phyloP scores from a whole-genome alignment of 2,888 invertebrate genomes.

The Philopedon plagiatum region DNA sequence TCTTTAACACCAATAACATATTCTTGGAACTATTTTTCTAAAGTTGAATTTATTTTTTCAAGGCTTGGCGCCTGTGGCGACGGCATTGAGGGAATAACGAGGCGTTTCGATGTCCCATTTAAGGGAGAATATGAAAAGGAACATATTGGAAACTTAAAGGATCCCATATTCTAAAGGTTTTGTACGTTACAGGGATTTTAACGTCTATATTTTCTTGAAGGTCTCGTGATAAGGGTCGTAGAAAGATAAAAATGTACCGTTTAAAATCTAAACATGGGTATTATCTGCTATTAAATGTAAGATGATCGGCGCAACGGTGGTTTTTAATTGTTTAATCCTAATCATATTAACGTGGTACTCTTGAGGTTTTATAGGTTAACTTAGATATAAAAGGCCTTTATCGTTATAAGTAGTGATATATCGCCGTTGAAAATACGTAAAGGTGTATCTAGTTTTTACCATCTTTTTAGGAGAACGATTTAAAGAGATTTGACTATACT shows the following conservation, averaged over 20 bases:
- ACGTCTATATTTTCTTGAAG: not conserved
- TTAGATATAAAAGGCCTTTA: no score
- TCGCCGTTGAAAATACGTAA: no score
- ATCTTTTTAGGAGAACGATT: no score
- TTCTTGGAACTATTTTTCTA: not conserved
- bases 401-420: no score
- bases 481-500: no score
- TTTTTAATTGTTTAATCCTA: no score
- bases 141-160: not conserved
- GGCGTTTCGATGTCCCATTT: not conserved
- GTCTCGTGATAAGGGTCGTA: not conserved
- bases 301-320: no score
- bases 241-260: not conserved
- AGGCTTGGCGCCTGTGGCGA: not conserved
- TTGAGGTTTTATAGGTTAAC: no score
- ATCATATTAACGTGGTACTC: no score
- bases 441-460: no score
- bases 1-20: no score
- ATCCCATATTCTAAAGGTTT: not conserved
- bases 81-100: conserved; percentile 1
- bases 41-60: not conserved
- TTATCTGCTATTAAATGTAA: not conserved
- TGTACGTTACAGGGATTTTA: not conserved
- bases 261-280: not conserved
- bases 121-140: not conserved